Evolutionary conservation across 2,797 vertebrate genomes (phyloP), one percentile per base, ranked within the genome.

Genomic region (Alcedo atthis): DNA sequence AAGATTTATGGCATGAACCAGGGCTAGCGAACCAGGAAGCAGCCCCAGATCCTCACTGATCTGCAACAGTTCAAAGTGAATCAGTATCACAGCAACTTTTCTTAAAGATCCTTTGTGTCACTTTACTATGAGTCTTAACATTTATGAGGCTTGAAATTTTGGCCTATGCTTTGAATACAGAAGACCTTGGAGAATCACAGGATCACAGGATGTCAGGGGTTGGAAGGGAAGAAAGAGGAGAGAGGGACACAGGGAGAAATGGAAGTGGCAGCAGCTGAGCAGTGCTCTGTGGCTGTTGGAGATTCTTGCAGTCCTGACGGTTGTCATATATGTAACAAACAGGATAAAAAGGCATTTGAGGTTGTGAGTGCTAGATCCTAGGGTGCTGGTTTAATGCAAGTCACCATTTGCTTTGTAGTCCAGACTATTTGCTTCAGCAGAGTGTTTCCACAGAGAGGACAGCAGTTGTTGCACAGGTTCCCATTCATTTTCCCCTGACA

Each of bases 61-160:
- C 68, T 90, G 71, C 5, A 4, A 25, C 35, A 75, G 68, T 92
- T 96, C 85, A 83, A 92, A 93, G 86, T 30, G n/a, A 82, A 75
- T 59, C 1, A 1, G 61, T 32, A 14, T 70, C 61, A 76, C 51
- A 42, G 73, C 30, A 85, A 22, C 66, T 87, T 69, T 73, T 69
- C 46, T 85, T 73, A 42, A 8, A 28, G 26, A 45, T 68, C 48
- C 40, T 80, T 78, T 77, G 17, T 8, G 4, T 71, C 75, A 46
- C 46, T 92, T 80, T 53, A 45, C 62, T 54, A 10, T 89, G 37
- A 88, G 45, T 45, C 35, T 75, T 42, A 80, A 49, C 6, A 9
- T 80, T 58, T 62, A 55, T 2, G 16, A 88, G 49, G 33, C 57
- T 68, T 74, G 85, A 73, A 91, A 81, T 57, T 30, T 57, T 88